Evolutionary conservation across 1,140 invertebrate genomes (phyloP).

Genomic region (Ericerus pela): DNA sequence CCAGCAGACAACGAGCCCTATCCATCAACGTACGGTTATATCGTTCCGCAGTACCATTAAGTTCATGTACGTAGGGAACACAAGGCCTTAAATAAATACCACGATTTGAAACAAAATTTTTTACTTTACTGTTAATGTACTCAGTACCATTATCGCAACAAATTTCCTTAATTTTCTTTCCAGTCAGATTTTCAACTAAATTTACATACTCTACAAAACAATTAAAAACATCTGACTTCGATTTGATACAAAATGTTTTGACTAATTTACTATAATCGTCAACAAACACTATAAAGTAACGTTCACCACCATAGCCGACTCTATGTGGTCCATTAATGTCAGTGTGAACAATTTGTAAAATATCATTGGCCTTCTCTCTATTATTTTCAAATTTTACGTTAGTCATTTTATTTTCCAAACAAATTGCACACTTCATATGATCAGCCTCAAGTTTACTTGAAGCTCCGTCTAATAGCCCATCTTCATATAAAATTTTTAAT

Average conservation of each 20-base stretch:
- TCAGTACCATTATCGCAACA: constrained; percentile 18
- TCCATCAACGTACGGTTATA: constrained; percentile 18
- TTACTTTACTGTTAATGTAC: constrained; percentile 7
- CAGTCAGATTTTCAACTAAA: constrained; percentile 3
- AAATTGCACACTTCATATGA: constrained; percentile 18
- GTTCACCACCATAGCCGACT: constrained; percentile 18
- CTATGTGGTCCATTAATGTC: constrained; percentile 20
- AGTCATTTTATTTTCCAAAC: constrained; percentile 19
- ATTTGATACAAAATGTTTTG: constrained; percentile 20
- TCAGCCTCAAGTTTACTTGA: background rate
- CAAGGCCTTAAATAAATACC: background rate
- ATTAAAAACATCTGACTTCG: constrained; percentile 21
- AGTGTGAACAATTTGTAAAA: constrained; percentile 23
- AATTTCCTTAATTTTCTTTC: constrained; percentile 7
- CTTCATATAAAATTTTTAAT: constrained; percentile 20
- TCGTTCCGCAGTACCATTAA: constrained; percentile 15
- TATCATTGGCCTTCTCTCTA: constrained; percentile 13
- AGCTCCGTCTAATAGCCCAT: constrained; percentile 1
- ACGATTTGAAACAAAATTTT: background rate
- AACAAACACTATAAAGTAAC: constrained; percentile 24
- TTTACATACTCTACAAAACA: constrained; percentile 16
- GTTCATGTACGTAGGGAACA: background rate
- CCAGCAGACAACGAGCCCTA: constrained; percentile 17
- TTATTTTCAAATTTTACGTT: constrained; percentile 18
- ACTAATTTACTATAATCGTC: constrained; percentile 26